A percentile compares a stretch with the other conserved stretches of the same genome.
Conservation (phyloP, 2,888 invertebrate species). For the Andrena fulva region DNA sequence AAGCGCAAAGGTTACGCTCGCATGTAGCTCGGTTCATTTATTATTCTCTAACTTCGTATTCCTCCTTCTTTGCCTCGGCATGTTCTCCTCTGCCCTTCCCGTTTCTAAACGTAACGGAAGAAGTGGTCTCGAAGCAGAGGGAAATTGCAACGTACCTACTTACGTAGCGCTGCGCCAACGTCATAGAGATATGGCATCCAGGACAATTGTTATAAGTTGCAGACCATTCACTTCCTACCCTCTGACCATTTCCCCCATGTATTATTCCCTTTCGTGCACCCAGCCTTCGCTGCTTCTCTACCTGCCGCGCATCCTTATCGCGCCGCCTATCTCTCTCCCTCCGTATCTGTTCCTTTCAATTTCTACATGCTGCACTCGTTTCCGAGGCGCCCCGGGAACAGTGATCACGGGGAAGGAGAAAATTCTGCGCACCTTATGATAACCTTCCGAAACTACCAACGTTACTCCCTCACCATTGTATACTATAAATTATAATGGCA, state of each 20-base stretch:
- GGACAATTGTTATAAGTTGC: conserved; percentile 48
- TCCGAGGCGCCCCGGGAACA: neutral
- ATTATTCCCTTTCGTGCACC: neutral
- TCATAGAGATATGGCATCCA: conserved; percentile 28
- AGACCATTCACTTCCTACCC: conserved; percentile 33
- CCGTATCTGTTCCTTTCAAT: neutral
- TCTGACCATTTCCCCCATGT: conserved; percentile 18
- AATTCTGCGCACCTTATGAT: conserved; percentile 23
- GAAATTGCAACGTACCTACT: conserved; percentile 27
- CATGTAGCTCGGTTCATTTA: neutral
- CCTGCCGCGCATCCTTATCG: conserved; percentile 18
- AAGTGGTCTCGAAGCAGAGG: conserved; percentile 3
- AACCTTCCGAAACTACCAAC: neutral
- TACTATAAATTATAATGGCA: neutral
- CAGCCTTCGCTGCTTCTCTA: neutral
- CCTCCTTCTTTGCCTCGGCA: too few species aligned
- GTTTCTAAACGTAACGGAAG: neutral
- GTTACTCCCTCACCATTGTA: neutral
- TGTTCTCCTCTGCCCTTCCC: too few species aligned
- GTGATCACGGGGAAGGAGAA: conserved; percentile 18
- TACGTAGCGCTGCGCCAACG: conserved; percentile 2
- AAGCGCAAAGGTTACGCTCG: neutral
- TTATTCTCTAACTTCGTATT: neutral
- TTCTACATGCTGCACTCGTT: neutral
- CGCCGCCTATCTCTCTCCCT: neutral